Base-by-base conservation (phyloP, 2,113 vertebrate genomes). In the Echinops telfairi region DNA sequence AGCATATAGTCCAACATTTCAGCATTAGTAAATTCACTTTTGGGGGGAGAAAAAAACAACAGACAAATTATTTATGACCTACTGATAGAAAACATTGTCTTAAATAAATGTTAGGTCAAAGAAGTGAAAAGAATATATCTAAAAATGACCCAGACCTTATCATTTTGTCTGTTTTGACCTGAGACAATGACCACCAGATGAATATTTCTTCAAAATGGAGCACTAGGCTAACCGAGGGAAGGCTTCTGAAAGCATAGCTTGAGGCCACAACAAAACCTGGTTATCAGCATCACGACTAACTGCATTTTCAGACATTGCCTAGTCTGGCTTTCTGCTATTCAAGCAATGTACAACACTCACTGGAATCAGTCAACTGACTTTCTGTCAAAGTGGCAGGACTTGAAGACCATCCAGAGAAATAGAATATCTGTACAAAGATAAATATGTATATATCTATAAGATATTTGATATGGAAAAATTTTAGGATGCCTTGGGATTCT, bases 281-380 rank as follows among this genome's bases (percentile, higher is more conserved):
- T 77, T 91, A 91, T 89, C 84, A 84, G 73, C 58, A 91, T 66
- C 0, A 22, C 17, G 57, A 94, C 81, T 86, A 91, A 97, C 25
- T 83, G 76, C 62, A 17, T 78, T 87, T 96, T 96, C 70, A 93
- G 20, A 90, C 94, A 68, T 91, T 79, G 82, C 19, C 68, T 64
- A 75, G 91, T 92, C 33, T 25, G 68, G 6, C 57, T 94, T 90
- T 95, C 76, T 89, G 92, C 95, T 95, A 95, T 85, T 91, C 76
- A 77, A 76, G 88, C 91, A 57, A 80, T 89, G 91, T 96, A 92
- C 83, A 84, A 82, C 76, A 94, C 84, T 33, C 91, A 92, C 93
- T 97, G 97, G 96, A 95, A 93, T 95, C 70, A 94, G 94, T 89
- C 88, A 60, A 88, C 53, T 40, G 62, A 85, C 83, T 38, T 40